Evolutionary conservation across 2,113 vertebrate species (phyloP).

Genomic region (Panthera tigris): DNA sequence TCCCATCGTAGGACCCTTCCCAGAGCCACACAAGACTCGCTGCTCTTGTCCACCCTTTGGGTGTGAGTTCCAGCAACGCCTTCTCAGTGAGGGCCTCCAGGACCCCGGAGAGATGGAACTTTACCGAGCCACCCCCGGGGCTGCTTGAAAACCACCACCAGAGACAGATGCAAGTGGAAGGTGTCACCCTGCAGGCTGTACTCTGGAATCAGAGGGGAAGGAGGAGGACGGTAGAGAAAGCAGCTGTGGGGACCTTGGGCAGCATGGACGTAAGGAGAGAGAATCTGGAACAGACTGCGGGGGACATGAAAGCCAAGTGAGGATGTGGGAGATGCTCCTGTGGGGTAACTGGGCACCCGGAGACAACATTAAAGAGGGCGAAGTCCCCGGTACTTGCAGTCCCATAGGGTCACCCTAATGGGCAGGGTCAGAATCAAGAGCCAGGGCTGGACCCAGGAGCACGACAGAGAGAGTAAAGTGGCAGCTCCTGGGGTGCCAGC

Average conservation of each 20-base stretch:
- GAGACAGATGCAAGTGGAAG: fast-evolving
- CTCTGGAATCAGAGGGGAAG: not conserved
- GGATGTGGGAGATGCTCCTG: not conserved
- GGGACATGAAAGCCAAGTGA: fast-evolving
- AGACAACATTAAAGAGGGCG: not conserved
- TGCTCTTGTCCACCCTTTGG: too few relatives aligned
- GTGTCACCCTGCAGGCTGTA: fast-evolving
- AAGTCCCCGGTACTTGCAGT: not conserved
- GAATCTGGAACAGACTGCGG: not conserved
- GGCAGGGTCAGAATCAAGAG: not conserved
- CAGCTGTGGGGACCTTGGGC: not conserved
- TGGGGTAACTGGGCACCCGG: not conserved
- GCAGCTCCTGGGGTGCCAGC: not conserved
- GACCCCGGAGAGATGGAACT: fast-evolving
- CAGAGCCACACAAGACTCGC: fast-evolving
- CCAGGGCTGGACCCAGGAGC: fast-evolving
- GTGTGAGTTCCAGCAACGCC: not conserved
- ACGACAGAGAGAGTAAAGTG: not conserved
- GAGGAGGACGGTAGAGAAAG: not conserved
- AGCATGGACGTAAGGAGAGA: fast-evolving
- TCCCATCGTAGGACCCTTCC: not conserved
- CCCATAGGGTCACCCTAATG: not conserved
- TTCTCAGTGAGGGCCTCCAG: not conserved
- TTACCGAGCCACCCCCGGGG: not conserved
- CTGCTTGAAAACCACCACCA: fast-evolving